These are phyloP conservation scores for Philypnodon macrostomus DNA, from an alignment of 2,797 vertebrate species.

Conservation along the genomic window DNA sequence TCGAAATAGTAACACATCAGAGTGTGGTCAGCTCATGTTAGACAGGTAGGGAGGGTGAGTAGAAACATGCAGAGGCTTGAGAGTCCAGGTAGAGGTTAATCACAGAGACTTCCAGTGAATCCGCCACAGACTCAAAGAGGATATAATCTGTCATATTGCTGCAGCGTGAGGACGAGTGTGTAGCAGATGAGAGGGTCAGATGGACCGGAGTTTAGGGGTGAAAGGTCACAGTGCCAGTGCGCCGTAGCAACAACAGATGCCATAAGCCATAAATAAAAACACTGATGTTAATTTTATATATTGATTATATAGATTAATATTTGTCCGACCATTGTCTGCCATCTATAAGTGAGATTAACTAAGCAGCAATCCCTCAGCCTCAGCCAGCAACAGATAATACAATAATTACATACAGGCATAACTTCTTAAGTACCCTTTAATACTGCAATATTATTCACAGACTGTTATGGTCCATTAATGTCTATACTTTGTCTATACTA, in stretches of 20 bases:
- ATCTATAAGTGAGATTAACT: slow-evolving; percentile 43
- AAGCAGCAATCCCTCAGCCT: slow-evolving; percentile 32
- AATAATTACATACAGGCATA: slow-evolving; percentile 30
- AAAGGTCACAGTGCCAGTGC: slow-evolving; percentile 34
- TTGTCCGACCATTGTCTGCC: background rate
- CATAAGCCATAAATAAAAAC: slow-evolving; percentile 4
- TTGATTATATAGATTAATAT: background rate
- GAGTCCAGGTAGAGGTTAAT: no score
- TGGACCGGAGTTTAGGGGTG: slow-evolving; percentile 27
- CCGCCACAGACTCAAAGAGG: slow-evolving; percentile 13
- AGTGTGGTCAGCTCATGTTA: background rate
- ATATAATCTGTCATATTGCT: slow-evolving; percentile 31
- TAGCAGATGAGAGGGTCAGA: slow-evolving; percentile 48
- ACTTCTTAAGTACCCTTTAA: slow-evolving; percentile 13
- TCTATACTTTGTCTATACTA: slow-evolving; percentile 17
- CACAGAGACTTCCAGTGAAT: no score
- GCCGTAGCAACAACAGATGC: slow-evolving; percentile 23
- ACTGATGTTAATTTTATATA: background rate
- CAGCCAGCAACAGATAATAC: slow-evolving; percentile 47
- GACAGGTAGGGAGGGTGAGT: slow-evolving; percentile 5
- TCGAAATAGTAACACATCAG: background rate
- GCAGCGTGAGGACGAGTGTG: slow-evolving; percentile 22
- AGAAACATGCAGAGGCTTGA: no score
- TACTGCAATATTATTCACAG: slow-evolving; percentile 25
- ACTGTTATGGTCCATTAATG: background rate